These are phyloP conservation scores for Monochamus alternatus DNA, from an alignment of 2,888 invertebrate species.

Conservation along the genomic window DNA sequence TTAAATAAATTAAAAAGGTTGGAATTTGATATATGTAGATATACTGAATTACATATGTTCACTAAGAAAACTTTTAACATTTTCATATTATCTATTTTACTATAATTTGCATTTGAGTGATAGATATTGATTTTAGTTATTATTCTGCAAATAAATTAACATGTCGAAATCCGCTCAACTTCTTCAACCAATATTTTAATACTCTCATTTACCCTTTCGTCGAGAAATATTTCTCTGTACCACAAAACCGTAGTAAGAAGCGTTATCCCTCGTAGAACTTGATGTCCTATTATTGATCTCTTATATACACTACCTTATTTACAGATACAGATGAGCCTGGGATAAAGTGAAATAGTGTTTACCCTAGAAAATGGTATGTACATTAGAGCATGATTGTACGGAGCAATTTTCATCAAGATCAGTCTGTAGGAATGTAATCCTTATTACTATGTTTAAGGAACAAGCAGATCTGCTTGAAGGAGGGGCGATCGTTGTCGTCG, in stretches of 20 bases:
- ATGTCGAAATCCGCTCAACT: background rate
- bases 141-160: background rate
- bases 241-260: slow-evolving; percentile 7
- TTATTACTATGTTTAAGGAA: slow-evolving; percentile 78
- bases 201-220: slow-evolving; percentile 4
- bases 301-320: slow-evolving; percentile 25
- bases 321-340: slow-evolving; percentile 29
- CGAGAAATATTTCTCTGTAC: background rate
- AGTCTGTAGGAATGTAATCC: slow-evolving; percentile 72
- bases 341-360: slow-evolving; percentile 33
- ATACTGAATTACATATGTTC: no score
- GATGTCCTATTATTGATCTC: slow-evolving; percentile 1
- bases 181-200: background rate
- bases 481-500: slow-evolving; percentile 75
- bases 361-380: slow-evolving; percentile 50
- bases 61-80: no score
- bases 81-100: no score
- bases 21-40: no score
- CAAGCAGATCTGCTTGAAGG: slow-evolving; percentile 79
- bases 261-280: slow-evolving; percentile 12
- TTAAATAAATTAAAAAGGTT: no score
- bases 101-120: no score
- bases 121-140: no score
- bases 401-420: slow-evolving; percentile 50
- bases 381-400: slow-evolving; percentile 49